These are phyloP conservation scores for Itoplectis maculator DNA, from an alignment of 2,888 invertebrate genomes.

Conservation along the genomic window DNA sequence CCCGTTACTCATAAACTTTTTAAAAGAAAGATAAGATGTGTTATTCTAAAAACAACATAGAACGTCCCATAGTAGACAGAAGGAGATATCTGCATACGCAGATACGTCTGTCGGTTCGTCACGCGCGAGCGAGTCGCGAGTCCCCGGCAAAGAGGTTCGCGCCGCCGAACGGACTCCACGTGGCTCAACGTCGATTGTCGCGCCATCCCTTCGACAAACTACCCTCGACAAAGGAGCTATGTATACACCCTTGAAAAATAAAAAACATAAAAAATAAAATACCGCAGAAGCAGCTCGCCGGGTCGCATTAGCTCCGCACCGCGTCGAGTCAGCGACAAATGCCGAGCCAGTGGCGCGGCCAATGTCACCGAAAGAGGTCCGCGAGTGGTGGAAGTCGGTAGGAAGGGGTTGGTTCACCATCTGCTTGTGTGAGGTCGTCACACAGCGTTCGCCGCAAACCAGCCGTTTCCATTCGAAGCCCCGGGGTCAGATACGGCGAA, in stretches of 20 bases:
- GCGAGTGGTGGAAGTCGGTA: too few species aligned
- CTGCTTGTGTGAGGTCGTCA: constrained; percentile 25
- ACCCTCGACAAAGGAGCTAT: too few species aligned
- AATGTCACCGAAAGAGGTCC: too few species aligned
- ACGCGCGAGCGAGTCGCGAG: neutral
- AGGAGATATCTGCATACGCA: neutral
- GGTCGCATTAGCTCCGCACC: neutral
- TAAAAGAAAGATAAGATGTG: too few species aligned
- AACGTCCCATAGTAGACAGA: too few species aligned
- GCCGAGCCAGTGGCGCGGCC: constrained; percentile 7
- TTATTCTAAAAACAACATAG: too few species aligned
- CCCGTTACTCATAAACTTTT: too few species aligned
- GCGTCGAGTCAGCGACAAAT: constrained; percentile 45
- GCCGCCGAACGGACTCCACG: neutral
- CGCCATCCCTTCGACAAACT: constrained; percentile 37
- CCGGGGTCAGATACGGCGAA: constrained; percentile 32
- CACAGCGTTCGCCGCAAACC: constrained; percentile 35
- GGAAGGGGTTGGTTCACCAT: constrained; percentile 4
- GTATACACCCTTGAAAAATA: too few species aligned
- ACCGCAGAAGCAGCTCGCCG: neutral
- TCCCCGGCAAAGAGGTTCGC: neutral
- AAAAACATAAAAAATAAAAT: too few species aligned
- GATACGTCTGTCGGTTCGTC: neutral
- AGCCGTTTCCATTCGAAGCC: constrained; percentile 26
- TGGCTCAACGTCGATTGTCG: constrained; percentile 34